These are phyloP conservation scores for Colistium nudipinnis DNA, from an alignment of 2,113 vertebrate species.

Conservation along the genomic window DNA sequence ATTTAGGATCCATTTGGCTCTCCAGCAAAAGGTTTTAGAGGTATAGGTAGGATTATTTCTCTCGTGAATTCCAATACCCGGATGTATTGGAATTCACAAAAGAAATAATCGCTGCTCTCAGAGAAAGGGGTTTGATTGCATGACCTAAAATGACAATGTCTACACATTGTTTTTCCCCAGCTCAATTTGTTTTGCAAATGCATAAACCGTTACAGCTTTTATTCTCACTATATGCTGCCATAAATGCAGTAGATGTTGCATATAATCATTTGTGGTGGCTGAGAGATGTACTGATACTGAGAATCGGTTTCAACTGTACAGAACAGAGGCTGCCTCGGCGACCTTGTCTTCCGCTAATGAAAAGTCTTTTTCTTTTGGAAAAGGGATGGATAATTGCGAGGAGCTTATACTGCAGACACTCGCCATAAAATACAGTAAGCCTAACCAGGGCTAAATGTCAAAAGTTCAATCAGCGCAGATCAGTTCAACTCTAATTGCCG, in stretches of 20 bases:
- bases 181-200: conserved; percentile 34
- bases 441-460: conserved; percentile 32
- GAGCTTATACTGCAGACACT: conserved; percentile 39
- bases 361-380: conserved; percentile 37
- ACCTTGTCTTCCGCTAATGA: conserved; percentile 57
- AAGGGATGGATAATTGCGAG: conserved; percentile 54
- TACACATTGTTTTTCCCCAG: conserved; percentile 6
- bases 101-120: background rate
- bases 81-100: too few relatives aligned
- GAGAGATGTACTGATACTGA: conserved; percentile 63
- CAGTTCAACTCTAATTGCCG: conserved; percentile 27
- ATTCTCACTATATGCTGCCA: conserved; percentile 30
- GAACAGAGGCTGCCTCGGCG: conserved; percentile 37
- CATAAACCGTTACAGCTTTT: conserved; percentile 27
- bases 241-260: conserved; percentile 65
- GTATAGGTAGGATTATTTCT: too few relatives aligned
- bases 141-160: conserved; percentile 10
- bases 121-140: background rate
- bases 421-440: conserved; percentile 33
- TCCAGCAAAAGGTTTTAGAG: background rate
- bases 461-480: conserved; percentile 20
- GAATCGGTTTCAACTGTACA: conserved; percentile 41
- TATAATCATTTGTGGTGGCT: conserved; percentile 68
- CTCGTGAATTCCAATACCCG: too few relatives aligned
- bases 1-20: background rate